Conservation (phyloP, 2,888 invertebrate genomes). For the Eilema sororculum region DNA sequence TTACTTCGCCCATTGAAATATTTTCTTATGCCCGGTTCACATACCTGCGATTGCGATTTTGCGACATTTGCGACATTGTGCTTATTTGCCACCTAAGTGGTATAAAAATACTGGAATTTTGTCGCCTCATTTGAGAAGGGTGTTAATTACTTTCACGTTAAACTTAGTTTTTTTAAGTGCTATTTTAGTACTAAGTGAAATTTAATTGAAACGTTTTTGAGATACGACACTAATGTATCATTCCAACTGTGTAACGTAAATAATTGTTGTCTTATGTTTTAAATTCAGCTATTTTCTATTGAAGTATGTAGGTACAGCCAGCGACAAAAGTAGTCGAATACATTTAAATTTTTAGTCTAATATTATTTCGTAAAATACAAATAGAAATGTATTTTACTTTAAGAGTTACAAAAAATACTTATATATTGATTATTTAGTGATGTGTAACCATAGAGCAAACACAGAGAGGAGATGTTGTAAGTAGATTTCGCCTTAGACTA, state of each 20-base stretch:
- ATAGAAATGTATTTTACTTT: neutral
- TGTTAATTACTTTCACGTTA: neutral
- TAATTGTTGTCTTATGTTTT: conserved; percentile 9
- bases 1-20: too few species aligned
- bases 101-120: too few species aligned
- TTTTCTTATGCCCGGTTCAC: too few species aligned
- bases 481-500: too few species aligned
- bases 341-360: neutral
- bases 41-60: too few species aligned
- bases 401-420: neutral
- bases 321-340: neutral
- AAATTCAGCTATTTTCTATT: neutral
- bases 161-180: neutral
- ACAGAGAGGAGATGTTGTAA: too few species aligned
- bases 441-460: too few species aligned
- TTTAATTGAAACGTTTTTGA: neutral
- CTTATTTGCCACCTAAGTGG: too few species aligned
- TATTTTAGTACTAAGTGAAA: conserved; percentile 10
- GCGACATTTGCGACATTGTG: too few species aligned
- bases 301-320: neutral
- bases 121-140: neutral
- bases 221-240: conserved; percentile 27
- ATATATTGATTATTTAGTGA: neutral
- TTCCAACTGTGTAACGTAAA: conserved; percentile 25
- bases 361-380: too few species aligned